Conservation (phyloP, 2,113 vertebrate genomes). For the Brienomyrus longianalis region DNA sequence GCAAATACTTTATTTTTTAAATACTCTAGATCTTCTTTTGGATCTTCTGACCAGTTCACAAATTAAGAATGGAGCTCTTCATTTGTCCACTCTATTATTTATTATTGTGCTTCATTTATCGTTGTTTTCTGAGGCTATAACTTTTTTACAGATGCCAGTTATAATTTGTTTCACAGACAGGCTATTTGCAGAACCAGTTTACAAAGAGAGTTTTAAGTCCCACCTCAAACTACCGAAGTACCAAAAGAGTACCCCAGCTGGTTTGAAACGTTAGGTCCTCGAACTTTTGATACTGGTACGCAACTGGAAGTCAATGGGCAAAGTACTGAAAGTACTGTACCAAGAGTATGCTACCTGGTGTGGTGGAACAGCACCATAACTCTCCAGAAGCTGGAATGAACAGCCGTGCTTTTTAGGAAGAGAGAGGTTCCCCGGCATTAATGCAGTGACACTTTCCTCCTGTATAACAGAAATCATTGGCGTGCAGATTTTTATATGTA, state of each 20-base stretch:
- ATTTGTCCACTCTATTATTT: background rate
- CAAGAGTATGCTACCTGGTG: background rate
- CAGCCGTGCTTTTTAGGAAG: background rate
- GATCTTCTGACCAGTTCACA: background rate
- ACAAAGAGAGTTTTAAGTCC: background rate
- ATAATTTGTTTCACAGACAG: background rate
- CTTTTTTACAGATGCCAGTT: background rate
- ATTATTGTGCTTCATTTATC: background rate
- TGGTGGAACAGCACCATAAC: background rate
- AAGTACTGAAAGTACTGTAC: background rate
- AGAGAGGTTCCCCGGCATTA: background rate
- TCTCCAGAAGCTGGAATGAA: background rate
- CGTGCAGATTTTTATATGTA: background rate
- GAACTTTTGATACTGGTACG: background rate
- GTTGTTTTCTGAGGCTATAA: background rate
- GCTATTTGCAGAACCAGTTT: background rate
- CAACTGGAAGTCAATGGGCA: background rate
- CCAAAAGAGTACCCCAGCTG: background rate
- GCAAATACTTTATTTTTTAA: background rate
- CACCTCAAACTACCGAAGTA: background rate
- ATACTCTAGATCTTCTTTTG: background rate
- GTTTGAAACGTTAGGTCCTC: background rate
- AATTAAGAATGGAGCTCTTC: background rate
- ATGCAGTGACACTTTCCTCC: background rate
- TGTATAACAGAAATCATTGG: background rate